Percentiles rank a stretch among this genome's conserved stretches.
Evolutionary conservation across 2,113 vertebrate genomes (phyloP).

Genomic region (Sorex fumeus): DNA sequence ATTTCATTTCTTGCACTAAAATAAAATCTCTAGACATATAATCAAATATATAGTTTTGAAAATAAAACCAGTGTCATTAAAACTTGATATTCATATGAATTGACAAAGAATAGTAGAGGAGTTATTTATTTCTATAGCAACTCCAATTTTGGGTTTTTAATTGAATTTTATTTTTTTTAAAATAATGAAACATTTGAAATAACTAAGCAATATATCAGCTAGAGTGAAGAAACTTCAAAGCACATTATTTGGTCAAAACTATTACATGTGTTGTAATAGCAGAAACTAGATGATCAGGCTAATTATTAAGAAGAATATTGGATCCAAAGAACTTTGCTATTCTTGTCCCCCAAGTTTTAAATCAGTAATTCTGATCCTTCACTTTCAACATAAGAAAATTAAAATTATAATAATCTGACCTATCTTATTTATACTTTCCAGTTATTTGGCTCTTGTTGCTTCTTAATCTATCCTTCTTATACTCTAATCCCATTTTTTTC

Average conservation of each 20-base stretch:
- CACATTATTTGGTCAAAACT: background rate
- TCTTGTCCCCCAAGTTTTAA: background rate
- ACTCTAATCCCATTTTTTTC: background rate
- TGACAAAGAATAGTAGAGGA: conserved; percentile 10
- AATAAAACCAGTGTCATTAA: background rate
- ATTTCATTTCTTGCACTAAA: conserved; percentile 23
- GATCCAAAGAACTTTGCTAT: background rate
- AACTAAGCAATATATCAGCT: conserved; percentile 23
- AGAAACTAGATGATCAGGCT: background rate
- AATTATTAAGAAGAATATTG: conserved; percentile 29
- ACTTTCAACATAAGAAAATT: conserved; percentile 25
- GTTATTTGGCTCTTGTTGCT: background rate
- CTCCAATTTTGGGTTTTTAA: conserved; percentile 54
- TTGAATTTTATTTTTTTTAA: conserved; percentile 64
- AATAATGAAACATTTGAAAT: conserved; percentile 63
- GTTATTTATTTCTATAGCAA: conserved; percentile 30
- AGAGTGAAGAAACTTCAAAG: conserved; percentile 51
- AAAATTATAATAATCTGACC: conserved; percentile 25
- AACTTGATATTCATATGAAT: background rate
- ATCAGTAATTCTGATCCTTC: background rate
- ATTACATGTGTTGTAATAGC: conserved; percentile 48
- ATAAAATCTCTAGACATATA: conserved; percentile 9
- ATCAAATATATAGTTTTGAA: background rate
- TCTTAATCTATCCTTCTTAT: conserved; percentile 27
- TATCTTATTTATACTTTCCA: background rate